Evolutionary conservation across 2,797 vertebrate species (phyloP), one percentile per base, ranked within the genome.

Genomic region (Micrastur ruficollis): DNA sequence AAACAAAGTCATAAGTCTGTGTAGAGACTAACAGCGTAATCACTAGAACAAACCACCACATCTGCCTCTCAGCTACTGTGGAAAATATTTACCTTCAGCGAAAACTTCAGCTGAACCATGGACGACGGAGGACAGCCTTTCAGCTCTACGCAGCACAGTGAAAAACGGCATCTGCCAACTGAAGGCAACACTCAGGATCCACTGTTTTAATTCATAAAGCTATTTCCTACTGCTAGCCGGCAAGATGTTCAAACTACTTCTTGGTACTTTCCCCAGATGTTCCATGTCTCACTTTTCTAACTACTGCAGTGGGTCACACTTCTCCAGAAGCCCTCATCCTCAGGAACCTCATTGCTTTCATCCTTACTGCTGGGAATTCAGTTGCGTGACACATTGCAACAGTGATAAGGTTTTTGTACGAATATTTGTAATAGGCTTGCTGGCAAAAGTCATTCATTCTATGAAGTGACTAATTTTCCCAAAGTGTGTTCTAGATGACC

Each of bases 361-460:
- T 34, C 80, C 25, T 8, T 66, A 62, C 11, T 44, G 5, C 6
- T 61, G 32, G 20, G 6, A 83, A 59, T 25, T 84, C 42, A 38
- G 12, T 38, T 81, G 31, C 31, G 27, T 56, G 84, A 53, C 50
- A 34, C 29, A 49, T 71, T 88, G 27, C 7, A 66, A 38, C 5
- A 61, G 13, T 49, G 72, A 65, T 82, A 83, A 75, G n/a, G 17
- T 12, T 89, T 92, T 50, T 93, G 59, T 56, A 92, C 50, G 68
- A 94, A 26, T 53, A 55, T 95, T 79, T 95, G 9, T 94, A 85
- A 90, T 75, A 86, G 27, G 16, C 53, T 80, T 94, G 21, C 42
- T 92, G 14, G 90, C 46, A 95, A 95, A 96, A 93, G 36, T 95
- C 87, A 92, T 92, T 89, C 5, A 73, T 96, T 93, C 32, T 53